phyloP scores from a whole-genome alignment of 2,888 invertebrate genomes.

The Drosophila prostipennis region DNA sequence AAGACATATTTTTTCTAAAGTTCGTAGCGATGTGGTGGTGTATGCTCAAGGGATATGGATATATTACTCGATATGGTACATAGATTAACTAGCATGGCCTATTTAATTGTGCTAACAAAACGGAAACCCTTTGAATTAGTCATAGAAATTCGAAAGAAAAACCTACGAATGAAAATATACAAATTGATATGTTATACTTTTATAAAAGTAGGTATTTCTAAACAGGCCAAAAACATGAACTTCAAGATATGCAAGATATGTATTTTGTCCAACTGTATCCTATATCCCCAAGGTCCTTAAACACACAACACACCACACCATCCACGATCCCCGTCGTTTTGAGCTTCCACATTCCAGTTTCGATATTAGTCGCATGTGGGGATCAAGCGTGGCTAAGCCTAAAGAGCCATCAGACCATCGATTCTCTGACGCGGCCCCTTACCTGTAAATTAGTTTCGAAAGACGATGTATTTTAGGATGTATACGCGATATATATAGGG shows the following conservation, averaged over 20 bases:
- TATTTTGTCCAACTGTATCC: background rate
- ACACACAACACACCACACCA: slow-evolving; percentile 10
- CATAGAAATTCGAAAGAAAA: background rate
- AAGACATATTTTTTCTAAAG: slow-evolving; percentile 15
- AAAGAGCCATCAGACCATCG: slow-evolving; percentile 65
- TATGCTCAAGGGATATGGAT: background rate
- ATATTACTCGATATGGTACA: slow-evolving; percentile 19
- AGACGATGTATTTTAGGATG: slow-evolving; percentile 36
- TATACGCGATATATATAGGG: slow-evolving; percentile 6
- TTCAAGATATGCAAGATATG: slow-evolving; percentile 18
- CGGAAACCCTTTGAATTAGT: no score
- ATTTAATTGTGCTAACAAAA: background rate
- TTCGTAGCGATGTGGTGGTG: slow-evolving; percentile 10
- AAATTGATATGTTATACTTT: no score
- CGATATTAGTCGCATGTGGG: slow-evolving; percentile 18
- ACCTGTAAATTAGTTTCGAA: slow-evolving; percentile 77
- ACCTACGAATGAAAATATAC: background rate
- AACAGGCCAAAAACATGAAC: background rate
- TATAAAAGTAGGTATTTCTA: background rate
- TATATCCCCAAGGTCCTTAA: background rate
- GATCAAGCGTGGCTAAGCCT: slow-evolving; percentile 45
- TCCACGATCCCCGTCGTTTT: slow-evolving; percentile 9
- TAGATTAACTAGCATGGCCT: background rate
- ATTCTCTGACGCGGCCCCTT: slow-evolving; percentile 73
- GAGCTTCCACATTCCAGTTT: slow-evolving; percentile 51